These are phyloP conservation scores for Platyrinchus mystaceus DNA, from an alignment of 2,797 vertebrate species.

Conservation along the genomic window DNA sequence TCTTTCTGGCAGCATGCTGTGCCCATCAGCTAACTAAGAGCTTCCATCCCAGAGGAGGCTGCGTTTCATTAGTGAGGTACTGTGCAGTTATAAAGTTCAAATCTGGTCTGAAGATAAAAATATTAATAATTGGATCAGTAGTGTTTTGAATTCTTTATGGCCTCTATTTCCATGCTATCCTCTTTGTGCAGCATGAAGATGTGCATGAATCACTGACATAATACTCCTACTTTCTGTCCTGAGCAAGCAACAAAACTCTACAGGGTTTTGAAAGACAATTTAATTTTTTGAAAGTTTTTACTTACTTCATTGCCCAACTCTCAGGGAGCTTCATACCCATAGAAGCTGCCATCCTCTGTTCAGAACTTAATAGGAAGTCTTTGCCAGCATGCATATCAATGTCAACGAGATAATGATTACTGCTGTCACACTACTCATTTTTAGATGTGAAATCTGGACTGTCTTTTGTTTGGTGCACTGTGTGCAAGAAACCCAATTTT, in stretches of 20 bases:
- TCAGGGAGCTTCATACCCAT: background rate
- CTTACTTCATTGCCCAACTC: constrained; percentile 15
- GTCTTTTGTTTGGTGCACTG: constrained; percentile 16
- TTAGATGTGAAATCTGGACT: constrained; percentile 32
- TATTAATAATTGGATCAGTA: constrained; percentile 40
- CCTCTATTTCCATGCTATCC: background rate
- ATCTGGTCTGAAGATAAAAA: constrained; percentile 46
- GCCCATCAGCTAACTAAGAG: constrained; percentile 56
- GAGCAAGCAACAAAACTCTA: constrained; percentile 3
- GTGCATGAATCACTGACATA: background rate
- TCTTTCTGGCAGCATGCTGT: constrained; percentile 46
- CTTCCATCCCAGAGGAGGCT: constrained; percentile 40
- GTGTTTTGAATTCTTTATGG: constrained; percentile 14
- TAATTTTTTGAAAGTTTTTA: constrained; percentile 37
- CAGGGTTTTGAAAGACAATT: background rate
- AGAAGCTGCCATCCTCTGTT: constrained; percentile 7
- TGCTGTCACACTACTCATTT: constrained; percentile 48
- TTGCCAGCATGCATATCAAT: constrained; percentile 32
- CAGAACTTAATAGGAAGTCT: constrained; percentile 28
- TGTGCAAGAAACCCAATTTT: constrained; percentile 17
- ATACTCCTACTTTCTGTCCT: background rate
- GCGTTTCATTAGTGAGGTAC: constrained; percentile 44
- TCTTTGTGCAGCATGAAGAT: background rate
- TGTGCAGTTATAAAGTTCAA: background rate
- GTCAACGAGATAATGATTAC: constrained; percentile 37